Evolutionary conservation across 2,888 invertebrate species (phyloP).

Genomic region (Bimastos eiseni): DNA sequence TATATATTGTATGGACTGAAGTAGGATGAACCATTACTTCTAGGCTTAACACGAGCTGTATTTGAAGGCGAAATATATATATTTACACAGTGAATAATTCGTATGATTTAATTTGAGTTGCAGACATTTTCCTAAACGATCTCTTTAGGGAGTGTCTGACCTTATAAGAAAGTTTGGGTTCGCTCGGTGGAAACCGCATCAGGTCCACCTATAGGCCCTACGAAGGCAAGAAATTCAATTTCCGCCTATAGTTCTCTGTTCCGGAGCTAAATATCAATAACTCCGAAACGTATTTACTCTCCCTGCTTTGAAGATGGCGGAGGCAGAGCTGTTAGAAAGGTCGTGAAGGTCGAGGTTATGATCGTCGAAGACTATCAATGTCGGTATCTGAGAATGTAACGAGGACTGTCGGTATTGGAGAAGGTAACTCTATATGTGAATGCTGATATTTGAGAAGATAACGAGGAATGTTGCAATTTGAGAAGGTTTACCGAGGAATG

Average conservation of each 20-base stretch:
- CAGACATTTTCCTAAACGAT: background rate
- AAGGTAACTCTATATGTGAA: too few relatives aligned
- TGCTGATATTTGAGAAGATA: too few relatives aligned
- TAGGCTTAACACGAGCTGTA: too few relatives aligned
- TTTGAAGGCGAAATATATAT: background rate
- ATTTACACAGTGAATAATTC: background rate
- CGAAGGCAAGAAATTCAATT: background rate
- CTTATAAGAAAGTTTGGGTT: background rate
- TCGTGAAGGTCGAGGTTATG: too few relatives aligned
- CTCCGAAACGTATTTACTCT: background rate
- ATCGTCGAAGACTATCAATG: too few relatives aligned
- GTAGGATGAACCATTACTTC: too few relatives aligned
- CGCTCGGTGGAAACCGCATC: background rate
- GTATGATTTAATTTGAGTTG: background rate
- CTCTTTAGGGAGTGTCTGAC: background rate
- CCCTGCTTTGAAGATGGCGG: background rate
- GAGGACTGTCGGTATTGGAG: too few relatives aligned
- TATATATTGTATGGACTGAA: too few relatives aligned
- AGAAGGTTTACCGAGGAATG: too few relatives aligned
- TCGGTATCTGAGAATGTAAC: too few relatives aligned
- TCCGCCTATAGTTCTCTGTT: background rate
- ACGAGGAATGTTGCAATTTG: too few relatives aligned
- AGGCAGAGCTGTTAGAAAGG: background rate
- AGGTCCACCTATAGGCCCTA: background rate
- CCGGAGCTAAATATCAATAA: background rate